Evolutionary conservation across 2,888 invertebrate genomes (phyloP), one percentile per base, ranked within the genome.

Genomic region (Osmoderma eremita): DNA sequence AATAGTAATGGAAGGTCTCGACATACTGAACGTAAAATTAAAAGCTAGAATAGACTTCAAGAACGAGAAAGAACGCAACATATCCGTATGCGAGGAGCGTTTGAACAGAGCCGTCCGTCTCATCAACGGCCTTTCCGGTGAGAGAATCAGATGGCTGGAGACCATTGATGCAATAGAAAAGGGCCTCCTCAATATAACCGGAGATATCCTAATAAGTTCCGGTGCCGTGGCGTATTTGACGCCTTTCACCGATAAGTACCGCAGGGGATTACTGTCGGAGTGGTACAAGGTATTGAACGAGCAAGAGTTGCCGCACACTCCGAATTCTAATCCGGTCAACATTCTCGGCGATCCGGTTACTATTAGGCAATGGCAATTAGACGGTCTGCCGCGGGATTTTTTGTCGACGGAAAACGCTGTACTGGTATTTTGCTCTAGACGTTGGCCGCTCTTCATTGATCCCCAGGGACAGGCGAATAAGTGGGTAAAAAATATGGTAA

Each of bases 381-480:
- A 90, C 76, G 95, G 95, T 0, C 82, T 96, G 49, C 95, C 96
- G 0, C 88, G 92, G 6, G 95, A 96, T 80, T 86, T 87, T 10
- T 87, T 95, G 74, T 95, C 94, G 0, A 91, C 94, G 38, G 95
- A 96, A 81, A 96, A 95, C 68, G 95, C 93, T 1, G 92, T 96
- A 50, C 87, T 96, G 68, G 91, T 93, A 70, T 87, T 88, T 45
- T 91, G 91, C 81, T 94, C 95, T 0, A 87, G 90, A 15, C 87
- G 95, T 38, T 96, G 94, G 90, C 95, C 96, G 0, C 86, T 97
- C 38, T 91, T 96, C 80, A 93, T 97, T 71, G 96, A 97, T 83
- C 96, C 96, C 0, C 95, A 96, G 83, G 92, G 91, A 8, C 95
- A 96, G 79, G 96, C 95, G 30, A 94, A 94, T 78, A 93, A 93